Evolutionary conservation across 2,113 vertebrate genomes (phyloP).

Genomic region (Elgaria multicarinata): DNA sequence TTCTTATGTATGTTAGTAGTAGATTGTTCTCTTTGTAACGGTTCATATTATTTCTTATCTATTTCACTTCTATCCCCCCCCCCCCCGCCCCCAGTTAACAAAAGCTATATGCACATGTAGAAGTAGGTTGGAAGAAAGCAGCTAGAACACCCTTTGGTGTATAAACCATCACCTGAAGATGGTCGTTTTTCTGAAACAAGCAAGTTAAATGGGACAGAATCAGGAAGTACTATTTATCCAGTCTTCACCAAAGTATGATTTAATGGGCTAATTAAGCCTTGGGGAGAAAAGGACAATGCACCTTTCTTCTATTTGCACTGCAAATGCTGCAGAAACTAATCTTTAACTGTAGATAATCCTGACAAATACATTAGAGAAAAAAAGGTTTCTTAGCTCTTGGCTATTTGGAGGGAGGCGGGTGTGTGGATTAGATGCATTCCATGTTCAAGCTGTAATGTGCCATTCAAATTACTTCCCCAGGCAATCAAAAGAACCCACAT

Average conservation of each 20-base stretch:
- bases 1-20: not conserved
- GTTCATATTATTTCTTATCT: not conserved
- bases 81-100: not conserved
- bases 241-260: conserved; percentile 15
- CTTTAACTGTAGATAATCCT: conserved; percentile 39
- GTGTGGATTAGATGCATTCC: not conserved
- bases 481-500: conserved; percentile 41
- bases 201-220: conserved; percentile 47
- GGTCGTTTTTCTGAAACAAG: conserved; percentile 38
- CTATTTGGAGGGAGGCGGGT: not conserved
- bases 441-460: conserved; percentile 22
- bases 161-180: not conserved
- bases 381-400: conserved; percentile 20
- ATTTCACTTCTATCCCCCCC: not conserved
- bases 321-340: conserved; percentile 18
- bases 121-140: not conserved
- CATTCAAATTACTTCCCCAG: conserved; percentile 50
- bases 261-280: conserved; percentile 28
- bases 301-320: conserved; percentile 35
- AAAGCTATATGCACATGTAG: not conserved
- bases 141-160: not conserved
- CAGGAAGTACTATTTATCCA: conserved; percentile 25
- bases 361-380: conserved; percentile 25
- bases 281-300: not conserved
- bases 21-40: not conserved